Conservation (phyloP, 2,888 invertebrate genomes). For the Tolmerus cingulatus region DNA sequence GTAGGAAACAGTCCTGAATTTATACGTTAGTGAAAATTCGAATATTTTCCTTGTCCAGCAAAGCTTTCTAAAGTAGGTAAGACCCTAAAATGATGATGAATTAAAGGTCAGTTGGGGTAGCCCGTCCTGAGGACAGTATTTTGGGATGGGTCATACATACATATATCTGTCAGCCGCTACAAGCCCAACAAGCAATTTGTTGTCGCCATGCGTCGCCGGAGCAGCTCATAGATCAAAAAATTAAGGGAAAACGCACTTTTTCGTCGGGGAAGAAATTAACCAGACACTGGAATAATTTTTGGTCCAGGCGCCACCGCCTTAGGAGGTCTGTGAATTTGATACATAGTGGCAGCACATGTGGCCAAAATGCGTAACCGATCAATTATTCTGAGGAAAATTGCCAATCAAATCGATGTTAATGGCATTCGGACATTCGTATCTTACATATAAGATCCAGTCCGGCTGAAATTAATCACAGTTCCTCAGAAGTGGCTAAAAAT, state of each 20-base stretch:
- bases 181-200: constrained; percentile 15
- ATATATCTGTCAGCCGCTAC: constrained; percentile 3
- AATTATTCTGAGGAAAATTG: not conserved
- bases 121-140: not conserved
- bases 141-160: not conserved
- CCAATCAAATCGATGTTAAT: constrained; percentile 6
- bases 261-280: constrained; percentile 1
- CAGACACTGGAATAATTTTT: not conserved
- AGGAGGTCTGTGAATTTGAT: constrained; percentile 27
- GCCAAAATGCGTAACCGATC: not conserved
- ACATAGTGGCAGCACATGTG: not conserved
- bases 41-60: not conserved
- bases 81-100: not conserved
- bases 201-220: not conserved
- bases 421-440: not conserved
- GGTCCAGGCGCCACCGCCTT: constrained; percentile 36
- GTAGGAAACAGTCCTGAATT: not conserved
- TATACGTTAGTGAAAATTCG: not conserved
- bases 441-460: not conserved
- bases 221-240: not conserved
- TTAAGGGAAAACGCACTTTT: not conserved
- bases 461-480: not conserved
- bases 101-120: not conserved
- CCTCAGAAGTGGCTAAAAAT: not conserved
- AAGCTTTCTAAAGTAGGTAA: not conserved